Base-by-base conservation (phyloP, 2,888 invertebrate genomes). In the Hecatera dysodea region DNA sequence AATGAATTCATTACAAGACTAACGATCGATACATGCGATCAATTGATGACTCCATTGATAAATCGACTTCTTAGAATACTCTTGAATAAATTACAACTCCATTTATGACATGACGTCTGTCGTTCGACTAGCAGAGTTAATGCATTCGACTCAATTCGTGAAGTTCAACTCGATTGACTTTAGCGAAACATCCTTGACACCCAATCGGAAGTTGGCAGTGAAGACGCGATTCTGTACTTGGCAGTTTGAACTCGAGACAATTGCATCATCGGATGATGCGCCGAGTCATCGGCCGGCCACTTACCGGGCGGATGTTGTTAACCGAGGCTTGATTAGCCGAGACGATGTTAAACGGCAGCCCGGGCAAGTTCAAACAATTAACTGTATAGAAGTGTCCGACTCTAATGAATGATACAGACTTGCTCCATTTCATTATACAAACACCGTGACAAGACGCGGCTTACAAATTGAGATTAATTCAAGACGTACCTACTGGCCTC, bases 311-410 rank as follows among this genome's bases (percentile, higher is more conserved):
- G 95, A 96, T 95, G 96, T 95, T 92, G 95, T 95, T 94, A 95
- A 94, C 94, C 91, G 91, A 87, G 90, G 90, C 94, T 95, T 95
- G 95, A 96, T 96, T 95, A 95, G 93, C 91, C 89, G 92, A 93
- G 94, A 93, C 94, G 94, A 92, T 91, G 93, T 95, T 93, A 94
- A 95, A 93, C 94, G 92, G 92, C 91, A 93, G 91, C 87, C 89
- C 91, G 92, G 89, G 91, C 94, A 92, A 95, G 95, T 96, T 96
- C 95, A 95, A 95, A 95, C 95, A 95, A 95, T 95, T 94, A 95
- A 95, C 93, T 93, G 93, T 94, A 95, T 93, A 94, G 94, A 95
- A 95, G 95, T 95, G 95, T 94, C 94, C 95, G 93, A 94, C 95
- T 93, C 94, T 93, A 95, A 95, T 95, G 94, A 95, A 95, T 94